Conservation (phyloP, 2,888 invertebrate genomes). For the Chaetoderma sp. region DNA sequence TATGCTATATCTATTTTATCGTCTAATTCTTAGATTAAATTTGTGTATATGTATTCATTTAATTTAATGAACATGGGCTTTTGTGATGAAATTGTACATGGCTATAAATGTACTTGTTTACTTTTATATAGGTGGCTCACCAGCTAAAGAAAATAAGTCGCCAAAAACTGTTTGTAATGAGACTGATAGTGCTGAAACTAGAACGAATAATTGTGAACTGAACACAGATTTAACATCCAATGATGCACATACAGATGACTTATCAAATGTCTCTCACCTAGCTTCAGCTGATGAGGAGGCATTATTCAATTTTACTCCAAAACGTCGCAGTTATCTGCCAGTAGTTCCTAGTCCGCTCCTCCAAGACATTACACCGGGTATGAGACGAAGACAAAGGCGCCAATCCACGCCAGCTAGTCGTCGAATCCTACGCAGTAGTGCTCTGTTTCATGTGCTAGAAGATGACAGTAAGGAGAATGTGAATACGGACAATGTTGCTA, state of each 20-base stretch:
- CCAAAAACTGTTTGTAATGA: neutral
- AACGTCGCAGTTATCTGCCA: conserved; percentile 45
- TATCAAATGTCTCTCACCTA: neutral
- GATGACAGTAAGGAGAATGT: too few relatives aligned
- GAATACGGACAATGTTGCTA: too few relatives aligned
- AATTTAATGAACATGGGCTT: too few relatives aligned
- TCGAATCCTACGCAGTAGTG: too few relatives aligned
- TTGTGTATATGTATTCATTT: too few relatives aligned
- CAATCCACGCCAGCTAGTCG: too few relatives aligned
- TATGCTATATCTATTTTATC: too few relatives aligned
- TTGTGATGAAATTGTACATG: neutral
- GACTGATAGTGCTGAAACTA: too few relatives aligned
- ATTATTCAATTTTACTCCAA: neutral
- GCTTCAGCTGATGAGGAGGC: neutral
- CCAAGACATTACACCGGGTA: conserved; percentile 45
- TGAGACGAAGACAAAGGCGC: too few relatives aligned
- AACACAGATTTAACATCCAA: neutral
- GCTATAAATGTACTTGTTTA: neutral
- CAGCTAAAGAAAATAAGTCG: neutral
- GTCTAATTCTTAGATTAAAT: too few relatives aligned
- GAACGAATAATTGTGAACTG: too few relatives aligned
- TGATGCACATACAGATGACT: neutral
- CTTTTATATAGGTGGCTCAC: neutral
- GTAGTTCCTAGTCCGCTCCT: conserved; percentile 57
- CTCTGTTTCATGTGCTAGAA: too few relatives aligned